Percentiles rank a stretch among this genome's conserved stretches.
Evolutionary conservation across 64 coral and sea anemone genomes (phyloP).

Genomic region (Stichodactyla helianthus): DNA sequence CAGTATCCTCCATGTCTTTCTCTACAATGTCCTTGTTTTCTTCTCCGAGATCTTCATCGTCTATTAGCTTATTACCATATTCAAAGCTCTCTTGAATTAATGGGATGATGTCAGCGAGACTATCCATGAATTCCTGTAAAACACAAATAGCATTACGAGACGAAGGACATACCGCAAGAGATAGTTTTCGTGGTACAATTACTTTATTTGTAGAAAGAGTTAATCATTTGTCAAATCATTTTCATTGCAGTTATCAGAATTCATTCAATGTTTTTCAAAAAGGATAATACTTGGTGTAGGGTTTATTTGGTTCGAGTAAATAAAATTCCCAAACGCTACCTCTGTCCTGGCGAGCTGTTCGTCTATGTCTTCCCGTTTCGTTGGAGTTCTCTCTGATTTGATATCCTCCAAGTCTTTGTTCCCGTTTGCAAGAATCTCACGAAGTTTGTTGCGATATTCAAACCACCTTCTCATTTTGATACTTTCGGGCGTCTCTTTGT

Average conservation of each 20-base stretch:
- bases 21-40: constrained; percentile 26
- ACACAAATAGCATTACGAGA: neutral
- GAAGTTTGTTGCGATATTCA: neutral
- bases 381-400: neutral
- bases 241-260: too few species aligned
- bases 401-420: neutral
- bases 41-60: neutral
- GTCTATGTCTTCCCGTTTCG: neutral
- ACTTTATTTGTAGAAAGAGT: neutral
- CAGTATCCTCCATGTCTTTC: constrained; percentile 23
- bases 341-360: constrained; percentile 16
- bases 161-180: neutral
- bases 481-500: neutral
- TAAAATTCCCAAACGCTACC: neutral
- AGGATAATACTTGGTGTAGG: too few species aligned
- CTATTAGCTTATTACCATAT: constrained; percentile 24
- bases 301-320: too few species aligned
- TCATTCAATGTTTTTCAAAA: too few species aligned
- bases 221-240: too few species aligned
- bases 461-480: constrained; percentile 2
- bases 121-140: neutral
- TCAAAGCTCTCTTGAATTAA: constrained; percentile 30
- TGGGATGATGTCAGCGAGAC: constrained; percentile 36
- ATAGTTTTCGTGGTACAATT: neutral
- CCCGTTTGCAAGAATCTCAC: neutral